Evolutionary conservation across 1,140 invertebrate genomes (phyloP), one percentile per base, ranked within the genome.

Genomic region (Sarcophaga peregrina): DNA sequence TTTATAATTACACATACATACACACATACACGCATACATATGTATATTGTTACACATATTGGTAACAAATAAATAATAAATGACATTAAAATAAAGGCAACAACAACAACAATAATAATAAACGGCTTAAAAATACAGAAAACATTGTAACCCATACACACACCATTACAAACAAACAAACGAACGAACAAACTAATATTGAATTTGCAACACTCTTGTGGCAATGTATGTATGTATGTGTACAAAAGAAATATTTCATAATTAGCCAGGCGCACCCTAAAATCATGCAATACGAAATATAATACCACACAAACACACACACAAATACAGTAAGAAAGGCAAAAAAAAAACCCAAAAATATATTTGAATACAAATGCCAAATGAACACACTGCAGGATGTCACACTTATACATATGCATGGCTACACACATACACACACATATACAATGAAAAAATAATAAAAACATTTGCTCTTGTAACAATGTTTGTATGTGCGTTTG

Each of bases 251-350:
- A 68, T 25, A 68, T 68, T 68, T 68, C n/a, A 68, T 68, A 68
- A 68, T 68, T 68, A 68, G 62, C 62, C 62, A 68, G 20, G 54
- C 62, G n/a, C 20, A n/a, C 62, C 62, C 62, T 68, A 68, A 68
- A 68, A 68, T 68, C 8, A 68, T 68, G 62, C 62, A 68, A 68
- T 20, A 68, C 17, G 10, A 20, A 62, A 13, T 62, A 62, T n/a
- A 62, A 68, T n/a, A 58, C 7, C n/a, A 58, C 7, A 58, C 11
- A 58, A 58, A 58, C 15, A 68, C 17, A 68, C 8, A 68, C 17
- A 68, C 17, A 52, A 52, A 37, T 4, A 37, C 25, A 37, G 25
- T 37, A 37, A 37, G 25, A 37, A 37, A 37, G 4, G 4, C 1
- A 37, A 37, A 37, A 37, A 37, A 37, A 37, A 37, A 37, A 37